Percentiles rank a stretch among this genome's conserved stretches.
phyloP scores from a whole-genome alignment of 2,888 invertebrate species.

The Penaeus monodon region DNA sequence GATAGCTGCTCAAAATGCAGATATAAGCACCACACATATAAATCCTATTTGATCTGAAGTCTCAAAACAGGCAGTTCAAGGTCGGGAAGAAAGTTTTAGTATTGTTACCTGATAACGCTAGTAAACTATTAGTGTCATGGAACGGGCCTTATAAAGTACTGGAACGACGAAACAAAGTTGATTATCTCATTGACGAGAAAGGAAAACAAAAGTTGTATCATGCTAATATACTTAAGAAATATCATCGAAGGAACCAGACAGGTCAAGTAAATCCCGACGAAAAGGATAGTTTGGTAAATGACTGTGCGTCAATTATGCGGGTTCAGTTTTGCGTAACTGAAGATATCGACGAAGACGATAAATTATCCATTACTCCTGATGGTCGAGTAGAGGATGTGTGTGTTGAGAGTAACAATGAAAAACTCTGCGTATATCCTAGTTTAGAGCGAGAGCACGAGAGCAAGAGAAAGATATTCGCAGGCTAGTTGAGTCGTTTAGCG shows the following conservation, averaged over 20 bases:
- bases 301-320: too few relatives aligned
- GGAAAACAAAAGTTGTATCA: constrained; percentile 1
- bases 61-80: too few relatives aligned
- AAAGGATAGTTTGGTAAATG: too few relatives aligned
- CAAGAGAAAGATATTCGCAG: too few relatives aligned
- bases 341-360: too few relatives aligned
- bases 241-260: not conserved
- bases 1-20: constrained; percentile 16
- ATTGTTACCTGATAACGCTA: constrained; percentile 1
- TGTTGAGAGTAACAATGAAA: too few relatives aligned
- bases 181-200: constrained; percentile 20
- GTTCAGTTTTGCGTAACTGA: too few relatives aligned
- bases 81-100: constrained; percentile 21
- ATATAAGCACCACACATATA: not conserved
- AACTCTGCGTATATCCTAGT: too few relatives aligned
- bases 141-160: constrained; percentile 22
- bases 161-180: not conserved
- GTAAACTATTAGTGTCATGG: constrained; percentile 29
- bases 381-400: too few relatives aligned
- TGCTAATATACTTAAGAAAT: constrained; percentile 16
- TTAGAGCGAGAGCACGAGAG: too few relatives aligned
- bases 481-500: not conserved
- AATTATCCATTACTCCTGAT: too few relatives aligned
- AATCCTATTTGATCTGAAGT: constrained; percentile 30
- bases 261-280: too few relatives aligned